A percentile compares a stretch with the other conserved stretches of the same genome.
Conservation (phyloP, 2,113 vertebrate genomes). For the Notothenia rossii region DNA sequence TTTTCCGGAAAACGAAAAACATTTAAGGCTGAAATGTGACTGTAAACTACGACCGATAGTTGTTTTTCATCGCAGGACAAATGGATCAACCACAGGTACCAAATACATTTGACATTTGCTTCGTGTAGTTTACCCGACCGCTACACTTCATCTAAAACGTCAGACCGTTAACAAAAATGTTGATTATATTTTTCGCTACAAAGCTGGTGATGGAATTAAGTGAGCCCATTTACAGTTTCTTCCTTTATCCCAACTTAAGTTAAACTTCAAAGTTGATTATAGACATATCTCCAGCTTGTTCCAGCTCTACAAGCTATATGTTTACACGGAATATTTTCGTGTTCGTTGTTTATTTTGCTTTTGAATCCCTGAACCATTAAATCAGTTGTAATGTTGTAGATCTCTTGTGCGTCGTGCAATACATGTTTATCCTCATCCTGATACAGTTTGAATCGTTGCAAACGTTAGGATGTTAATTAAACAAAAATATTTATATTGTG, state of each 20-base stretch:
- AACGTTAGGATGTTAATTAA: not conserved
- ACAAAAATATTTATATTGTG: too few relatives aligned
- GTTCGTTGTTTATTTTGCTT: not conserved
- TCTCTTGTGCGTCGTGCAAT: not conserved
- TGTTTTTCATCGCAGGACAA: not conserved
- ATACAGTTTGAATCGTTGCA: not conserved
- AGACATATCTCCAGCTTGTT: not conserved
- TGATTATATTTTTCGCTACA: not conserved
- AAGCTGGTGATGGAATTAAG: not conserved
- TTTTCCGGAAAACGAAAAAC: not conserved
- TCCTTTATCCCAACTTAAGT: not conserved
- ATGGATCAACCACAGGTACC: slow-evolving; percentile 64
- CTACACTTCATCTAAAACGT: not conserved
- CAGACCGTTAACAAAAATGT: not conserved
- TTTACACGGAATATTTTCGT: not conserved
- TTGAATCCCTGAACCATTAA: not conserved
- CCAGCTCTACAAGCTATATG: not conserved
- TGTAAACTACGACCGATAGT: not conserved
- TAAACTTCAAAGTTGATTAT: not conserved
- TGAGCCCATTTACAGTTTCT: not conserved
- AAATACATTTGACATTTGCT: not conserved
- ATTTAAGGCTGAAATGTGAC: not conserved
- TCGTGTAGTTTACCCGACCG: not conserved
- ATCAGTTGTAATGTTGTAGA: not conserved
- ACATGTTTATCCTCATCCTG: too few relatives aligned